Evolutionary conservation across 2,888 invertebrate genomes (phyloP), one percentile per base, ranked within the genome.

Genomic region (Drosophila percnosoma): DNA sequence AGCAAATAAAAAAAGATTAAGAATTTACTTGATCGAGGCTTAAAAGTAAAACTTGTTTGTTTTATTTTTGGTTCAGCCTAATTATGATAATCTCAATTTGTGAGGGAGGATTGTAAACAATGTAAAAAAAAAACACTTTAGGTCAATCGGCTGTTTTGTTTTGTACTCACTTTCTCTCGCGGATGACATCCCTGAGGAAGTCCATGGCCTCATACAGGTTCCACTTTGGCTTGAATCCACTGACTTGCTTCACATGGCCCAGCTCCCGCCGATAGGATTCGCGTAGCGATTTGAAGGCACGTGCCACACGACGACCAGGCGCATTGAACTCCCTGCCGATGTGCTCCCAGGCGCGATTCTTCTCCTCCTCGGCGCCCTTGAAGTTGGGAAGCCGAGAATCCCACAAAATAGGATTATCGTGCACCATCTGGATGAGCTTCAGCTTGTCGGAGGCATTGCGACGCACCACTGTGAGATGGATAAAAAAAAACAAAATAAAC

Each of bases 361-460:
- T 92, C 63, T 92, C 92, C 79, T 92, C 93, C 73, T 92, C 92
- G 72, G 92, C 92, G 15, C 92, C 92, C 67, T 92, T 92, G 58
- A 92, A 92, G 69, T 92, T 92, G 33, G 92, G 92, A 61, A 92
- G 58, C 4, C 92, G 91, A 0, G 92, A 92, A 54, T 92, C 92
- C 92, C 92, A 92, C 49, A 92, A 69, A 21, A 92, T 92, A 40
- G 93, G 92, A 80, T 93, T 92, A 45, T 91, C 91, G 65, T 92
- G 93, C 29, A 92, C 92, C 92, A 92, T 92, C 78, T 92, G 93
- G 65, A 92, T 92, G 42, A 92, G 91, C 75, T 92, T 93, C 33
- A 92, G 73, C 69, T 92, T 92, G 75, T 92, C 92, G 68, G 93
- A 91, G 49, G 92, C 93, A 75, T 92, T 92, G 33, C 92, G 93